phyloP scores from a whole-genome alignment of 2,113 vertebrate species.

The Stegostoma tigrinum region DNA sequence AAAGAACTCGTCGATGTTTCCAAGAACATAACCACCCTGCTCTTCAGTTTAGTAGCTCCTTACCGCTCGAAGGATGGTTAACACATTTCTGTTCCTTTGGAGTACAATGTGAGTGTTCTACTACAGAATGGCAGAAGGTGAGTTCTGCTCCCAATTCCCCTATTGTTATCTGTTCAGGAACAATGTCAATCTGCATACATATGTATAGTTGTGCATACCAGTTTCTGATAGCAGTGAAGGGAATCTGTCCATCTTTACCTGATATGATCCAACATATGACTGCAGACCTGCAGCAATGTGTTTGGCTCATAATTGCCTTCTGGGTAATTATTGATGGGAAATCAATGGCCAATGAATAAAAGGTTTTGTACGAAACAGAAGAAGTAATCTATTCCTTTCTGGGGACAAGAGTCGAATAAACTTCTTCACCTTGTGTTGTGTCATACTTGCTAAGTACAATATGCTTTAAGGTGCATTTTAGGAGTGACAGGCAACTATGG shows the following conservation, averaged over 20 bases:
- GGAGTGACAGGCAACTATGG: too few relatives aligned
- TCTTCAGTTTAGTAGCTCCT: neutral
- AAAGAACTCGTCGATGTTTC: neutral
- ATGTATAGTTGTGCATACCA: neutral
- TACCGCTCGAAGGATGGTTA: neutral
- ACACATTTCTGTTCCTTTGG: neutral
- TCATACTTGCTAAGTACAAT: too few relatives aligned
- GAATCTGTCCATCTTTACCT: too few relatives aligned
- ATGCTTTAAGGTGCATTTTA: too few relatives aligned
- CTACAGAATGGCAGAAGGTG: neutral
- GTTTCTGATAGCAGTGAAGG: neutral
- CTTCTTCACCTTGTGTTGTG: too few relatives aligned
- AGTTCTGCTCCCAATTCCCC: neutral
- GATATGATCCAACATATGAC: neutral
- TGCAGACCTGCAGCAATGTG: too few relatives aligned
- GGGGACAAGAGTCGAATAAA: too few relatives aligned
- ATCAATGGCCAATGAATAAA: too few relatives aligned
- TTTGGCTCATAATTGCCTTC: too few relatives aligned
- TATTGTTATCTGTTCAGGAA: neutral
- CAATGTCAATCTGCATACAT: neutral
- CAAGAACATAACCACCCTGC: neutral
- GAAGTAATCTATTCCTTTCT: too few relatives aligned
- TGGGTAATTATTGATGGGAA: too few relatives aligned
- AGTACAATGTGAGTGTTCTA: neutral
- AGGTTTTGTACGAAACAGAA: too few relatives aligned